Evolutionary conservation across 1,140 invertebrate genomes (phyloP).

Genomic region (Cyrtorhinus lividipennis): DNA sequence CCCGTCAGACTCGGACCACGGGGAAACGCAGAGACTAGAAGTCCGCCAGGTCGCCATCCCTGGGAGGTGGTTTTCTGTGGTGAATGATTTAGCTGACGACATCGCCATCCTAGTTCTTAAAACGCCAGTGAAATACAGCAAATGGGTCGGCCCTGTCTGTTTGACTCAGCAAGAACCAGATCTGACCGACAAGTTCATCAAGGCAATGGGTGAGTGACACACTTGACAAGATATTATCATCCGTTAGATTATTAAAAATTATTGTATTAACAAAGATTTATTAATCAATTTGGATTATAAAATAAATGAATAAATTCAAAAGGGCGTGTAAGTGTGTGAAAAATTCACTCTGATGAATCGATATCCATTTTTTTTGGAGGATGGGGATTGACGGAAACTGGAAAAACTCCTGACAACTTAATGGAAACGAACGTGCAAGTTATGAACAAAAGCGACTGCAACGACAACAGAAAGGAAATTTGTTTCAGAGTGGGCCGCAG

Average conservation of each 20-base stretch:
- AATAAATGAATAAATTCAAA: too few species aligned
- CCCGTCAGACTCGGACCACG: background rate
- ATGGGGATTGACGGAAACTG: background rate
- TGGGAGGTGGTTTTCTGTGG: background rate
- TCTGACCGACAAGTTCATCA: too few species aligned
- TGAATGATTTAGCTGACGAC: background rate
- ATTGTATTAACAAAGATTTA: too few species aligned
- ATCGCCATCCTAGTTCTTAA: background rate
- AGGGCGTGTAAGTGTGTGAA: too few species aligned
- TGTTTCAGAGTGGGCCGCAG: background rate
- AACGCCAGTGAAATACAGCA: background rate
- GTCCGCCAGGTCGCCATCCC: background rate
- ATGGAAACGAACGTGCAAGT: background rate
- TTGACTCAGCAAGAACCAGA: background rate
- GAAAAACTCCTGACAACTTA: background rate
- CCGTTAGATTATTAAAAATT: too few species aligned
- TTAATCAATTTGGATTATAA: too few species aligned
- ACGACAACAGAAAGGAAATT: background rate
- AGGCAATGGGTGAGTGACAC: too few species aligned
- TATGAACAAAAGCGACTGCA: constrained; percentile 17
- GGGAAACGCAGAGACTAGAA: background rate
- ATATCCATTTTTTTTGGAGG: background rate
- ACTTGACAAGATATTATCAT: too few species aligned
- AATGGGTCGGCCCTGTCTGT: background rate
- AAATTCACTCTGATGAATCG: too few species aligned